A percentile compares a stretch with the other conserved stretches of the same genome.
phyloP scores from a whole-genome alignment of 1,140 invertebrate species.

The Himalopsyche phryganea region DNA sequence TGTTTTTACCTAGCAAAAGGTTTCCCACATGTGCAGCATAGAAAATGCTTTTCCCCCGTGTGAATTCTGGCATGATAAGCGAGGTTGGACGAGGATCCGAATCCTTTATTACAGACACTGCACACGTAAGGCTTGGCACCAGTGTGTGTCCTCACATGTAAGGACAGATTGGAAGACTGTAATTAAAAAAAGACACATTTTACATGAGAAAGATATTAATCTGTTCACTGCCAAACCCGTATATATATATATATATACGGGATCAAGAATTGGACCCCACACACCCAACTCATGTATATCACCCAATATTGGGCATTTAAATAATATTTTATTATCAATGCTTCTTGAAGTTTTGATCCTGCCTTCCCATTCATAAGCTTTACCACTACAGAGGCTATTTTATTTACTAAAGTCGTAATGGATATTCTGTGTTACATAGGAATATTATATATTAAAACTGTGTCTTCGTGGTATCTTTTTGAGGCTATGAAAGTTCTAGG shows the following conservation, averaged over 20 bases:
- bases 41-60: conserved; percentile 19
- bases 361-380: no score
- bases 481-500: no score
- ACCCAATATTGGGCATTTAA: background rate
- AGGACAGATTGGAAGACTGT: conserved; percentile 27
- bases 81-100: conserved; percentile 25
- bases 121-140: conserved; percentile 25
- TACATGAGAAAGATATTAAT: background rate
- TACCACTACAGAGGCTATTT: no score
- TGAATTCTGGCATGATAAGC: conserved; percentile 18
- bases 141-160: conserved; percentile 29
- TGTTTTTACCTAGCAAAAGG: conserved; percentile 26
- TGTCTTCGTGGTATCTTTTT: no score
- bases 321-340: background rate
- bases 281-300: background rate
- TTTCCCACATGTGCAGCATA: conserved; percentile 23
- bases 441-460: no score
- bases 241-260: background rate
- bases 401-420: no score
- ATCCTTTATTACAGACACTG: conserved; percentile 21
- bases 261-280: background rate
- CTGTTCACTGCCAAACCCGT: background rate
- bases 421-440: no score
- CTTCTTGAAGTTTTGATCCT: background rate
- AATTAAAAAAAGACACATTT: no score